Percentiles rank a stretch among this genome's conserved stretches.
Evolutionary conservation across 2,888 invertebrate species (phyloP).

Genomic region (Lasius platythorax): DNA sequence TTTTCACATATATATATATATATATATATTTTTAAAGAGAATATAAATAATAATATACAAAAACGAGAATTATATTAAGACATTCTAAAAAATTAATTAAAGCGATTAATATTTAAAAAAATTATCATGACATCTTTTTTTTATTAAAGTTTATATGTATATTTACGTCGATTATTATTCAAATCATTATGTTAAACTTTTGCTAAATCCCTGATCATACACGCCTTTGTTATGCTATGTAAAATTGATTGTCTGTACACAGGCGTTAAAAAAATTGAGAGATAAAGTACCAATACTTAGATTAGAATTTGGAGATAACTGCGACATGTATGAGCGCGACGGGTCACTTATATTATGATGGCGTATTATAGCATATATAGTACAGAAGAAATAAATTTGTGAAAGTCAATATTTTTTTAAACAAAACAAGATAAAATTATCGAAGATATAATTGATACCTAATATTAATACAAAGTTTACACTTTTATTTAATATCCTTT

Average conservation of each 20-base stretch:
- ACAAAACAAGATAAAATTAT: constrained; percentile 11
- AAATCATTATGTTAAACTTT: constrained; percentile 9
- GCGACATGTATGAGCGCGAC: background rate
- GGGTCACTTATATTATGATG: background rate
- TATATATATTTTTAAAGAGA: too few species aligned
- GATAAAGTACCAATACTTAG: background rate
- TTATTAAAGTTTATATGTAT: background rate
- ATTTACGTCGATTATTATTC: background rate
- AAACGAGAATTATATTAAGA: background rate
- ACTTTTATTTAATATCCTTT: constrained; percentile 20
- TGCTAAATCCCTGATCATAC: background rate
- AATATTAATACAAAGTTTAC: background rate
- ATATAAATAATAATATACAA: background rate
- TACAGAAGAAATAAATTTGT: background rate
- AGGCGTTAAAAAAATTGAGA: background rate
- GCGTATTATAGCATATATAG: background rate
- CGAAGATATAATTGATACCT: background rate
- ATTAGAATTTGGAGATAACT: constrained; percentile 30
- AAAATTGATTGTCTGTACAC: background rate
- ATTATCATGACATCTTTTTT: background rate
- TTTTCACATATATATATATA: background rate
- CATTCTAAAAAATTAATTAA: background rate
- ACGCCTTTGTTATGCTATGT: background rate
- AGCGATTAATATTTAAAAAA: background rate
- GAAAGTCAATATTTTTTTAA: constrained; percentile 4